Evolutionary conservation across 2,113 vertebrate genomes (phyloP), one percentile per base, ranked within the genome.

Genomic region (Cyphomyrus discorhynchus): DNA sequence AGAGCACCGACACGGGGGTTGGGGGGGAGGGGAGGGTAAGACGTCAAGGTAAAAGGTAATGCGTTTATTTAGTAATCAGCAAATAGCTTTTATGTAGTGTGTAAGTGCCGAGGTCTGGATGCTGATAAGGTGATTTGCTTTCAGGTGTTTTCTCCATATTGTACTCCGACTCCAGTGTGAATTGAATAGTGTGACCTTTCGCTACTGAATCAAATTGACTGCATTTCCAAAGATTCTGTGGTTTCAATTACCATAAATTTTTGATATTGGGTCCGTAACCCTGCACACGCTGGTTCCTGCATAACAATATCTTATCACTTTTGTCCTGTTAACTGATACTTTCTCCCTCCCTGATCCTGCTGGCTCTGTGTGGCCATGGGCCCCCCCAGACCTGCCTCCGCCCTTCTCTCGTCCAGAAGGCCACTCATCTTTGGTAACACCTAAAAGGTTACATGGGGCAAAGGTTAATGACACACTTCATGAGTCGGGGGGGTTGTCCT

Each of bases 121-220:
- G 94, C 93, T 94, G 96, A 96, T 97, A 97, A 96, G 95, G 97
- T 96, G 92, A 92, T 97, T 98, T 96, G 93, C 96, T 97, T 96
- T 97, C 95, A 96, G 91, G 91, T 97, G 93, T 96, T 96, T 97
- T 96, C 94, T 94, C 94, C 95, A 91, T 96, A 94, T 95, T 93
- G 92, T 94, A 77, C 94, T 94, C 92, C 93, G 94, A 94, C 93
- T 95, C 91, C 94, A 96, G 94, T 96, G 96, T 94, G 97, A 97
- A 97, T 97, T 97, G 96, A 97, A 97, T 95, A 95, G 94, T 93
- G 91, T 96, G 96, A 98, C 97, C 97, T 97, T 97, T 97, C 96
- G 96, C 94, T 92, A 93, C 93, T 91, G 94, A 96, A 92, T 97
- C 94, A 96, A 97, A 97, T 94, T 96, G 96, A 97, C 96, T 96